Conservation (phyloP, 2,797 vertebrate genomes). For the Moxostoma hubbsi region DNA sequence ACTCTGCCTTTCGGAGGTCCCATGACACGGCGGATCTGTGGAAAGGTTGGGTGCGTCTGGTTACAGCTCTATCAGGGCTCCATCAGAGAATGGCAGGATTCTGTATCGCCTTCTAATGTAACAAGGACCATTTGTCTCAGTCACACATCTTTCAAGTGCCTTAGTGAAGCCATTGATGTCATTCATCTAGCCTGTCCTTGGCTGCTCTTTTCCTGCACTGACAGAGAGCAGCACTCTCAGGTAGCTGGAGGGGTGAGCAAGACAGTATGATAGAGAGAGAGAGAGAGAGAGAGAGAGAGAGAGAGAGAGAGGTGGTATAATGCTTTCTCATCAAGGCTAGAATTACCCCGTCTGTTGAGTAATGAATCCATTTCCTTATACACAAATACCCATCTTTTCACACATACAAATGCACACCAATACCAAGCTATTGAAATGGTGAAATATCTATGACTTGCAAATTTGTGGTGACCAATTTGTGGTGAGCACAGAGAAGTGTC, state of each 20-base stretch:
- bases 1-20: conserved; percentile 58
- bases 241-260: conserved; percentile 52
- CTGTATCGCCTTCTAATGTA: conserved; percentile 79
- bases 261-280: conserved; percentile 13
- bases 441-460: neutral
- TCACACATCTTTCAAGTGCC: conserved; percentile 78
- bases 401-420: neutral
- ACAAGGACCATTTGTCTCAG: conserved; percentile 83
- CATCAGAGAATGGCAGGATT: conserved; percentile 79
- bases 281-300: conserved; percentile 10
- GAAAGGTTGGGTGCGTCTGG: conserved; percentile 79
- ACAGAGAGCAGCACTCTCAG: conserved; percentile 68
- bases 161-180: conserved; percentile 77
- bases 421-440: neutral
- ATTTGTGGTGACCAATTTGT: neutral
- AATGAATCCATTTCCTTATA: conserved; percentile 33
- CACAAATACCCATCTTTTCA: conserved; percentile 24
- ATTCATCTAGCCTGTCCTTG: conserved; percentile 82
- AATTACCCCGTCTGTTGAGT: conserved; percentile 56
- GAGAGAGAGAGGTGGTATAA: conserved; percentile 35
- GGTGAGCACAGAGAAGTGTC: neutral
- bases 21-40: conserved; percentile 73
- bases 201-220: conserved; percentile 72
- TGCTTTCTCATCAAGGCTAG: conserved; percentile 61
- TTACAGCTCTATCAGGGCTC: conserved; percentile 80